phyloP scores from a whole-genome alignment of 2,888 invertebrate species.

The Thereva nobilitata region DNA sequence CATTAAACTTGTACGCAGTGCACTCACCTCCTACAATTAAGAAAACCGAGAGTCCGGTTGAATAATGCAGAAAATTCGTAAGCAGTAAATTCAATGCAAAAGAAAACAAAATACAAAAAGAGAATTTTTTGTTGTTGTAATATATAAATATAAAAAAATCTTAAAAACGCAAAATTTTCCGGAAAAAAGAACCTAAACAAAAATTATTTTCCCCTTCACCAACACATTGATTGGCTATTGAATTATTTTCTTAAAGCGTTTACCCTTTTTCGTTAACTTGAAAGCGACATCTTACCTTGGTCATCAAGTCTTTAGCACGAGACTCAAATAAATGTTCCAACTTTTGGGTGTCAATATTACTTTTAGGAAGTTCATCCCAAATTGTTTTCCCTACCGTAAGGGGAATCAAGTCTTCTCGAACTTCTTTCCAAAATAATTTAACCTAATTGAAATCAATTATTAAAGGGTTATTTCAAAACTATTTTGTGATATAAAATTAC shows the following conservation, averaged over 20 bases:
- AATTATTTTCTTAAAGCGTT: not conserved
- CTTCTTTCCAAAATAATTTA: slow-evolving; percentile 97
- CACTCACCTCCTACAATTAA: slow-evolving; percentile 37
- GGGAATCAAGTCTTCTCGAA: slow-evolving; percentile 67
- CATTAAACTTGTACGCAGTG: slow-evolving; percentile 28
- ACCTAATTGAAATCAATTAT: slow-evolving; percentile 47
- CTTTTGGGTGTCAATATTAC: slow-evolving; percentile 87
- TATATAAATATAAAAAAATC: slow-evolving; percentile 33
- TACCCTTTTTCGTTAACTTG: slow-evolving; percentile 19
- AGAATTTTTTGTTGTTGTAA: too few species aligned
- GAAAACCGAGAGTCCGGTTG: slow-evolving; percentile 30
- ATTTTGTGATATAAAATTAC: slow-evolving; percentile 3
- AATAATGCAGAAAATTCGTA: slow-evolving; percentile 31
- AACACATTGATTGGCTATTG: slow-evolving; percentile 1
- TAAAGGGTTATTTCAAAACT: not conserved
- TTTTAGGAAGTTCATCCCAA: slow-evolving; percentile 88
- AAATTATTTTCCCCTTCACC: slow-evolving; percentile 22
- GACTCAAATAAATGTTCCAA: slow-evolving; percentile 97
- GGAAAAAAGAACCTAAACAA: slow-evolving; percentile 1
- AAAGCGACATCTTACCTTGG: slow-evolving; percentile 71
- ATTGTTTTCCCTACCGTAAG: slow-evolving; percentile 73
- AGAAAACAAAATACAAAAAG: slow-evolving; percentile 17
- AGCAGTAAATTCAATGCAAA: slow-evolving; percentile 32
- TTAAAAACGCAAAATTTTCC: slow-evolving; percentile 22
- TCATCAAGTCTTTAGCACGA: slow-evolving; percentile 90